phyloP scores from a whole-genome alignment of 1,140 invertebrate genomes.

The Drosophila sp. region DNA sequence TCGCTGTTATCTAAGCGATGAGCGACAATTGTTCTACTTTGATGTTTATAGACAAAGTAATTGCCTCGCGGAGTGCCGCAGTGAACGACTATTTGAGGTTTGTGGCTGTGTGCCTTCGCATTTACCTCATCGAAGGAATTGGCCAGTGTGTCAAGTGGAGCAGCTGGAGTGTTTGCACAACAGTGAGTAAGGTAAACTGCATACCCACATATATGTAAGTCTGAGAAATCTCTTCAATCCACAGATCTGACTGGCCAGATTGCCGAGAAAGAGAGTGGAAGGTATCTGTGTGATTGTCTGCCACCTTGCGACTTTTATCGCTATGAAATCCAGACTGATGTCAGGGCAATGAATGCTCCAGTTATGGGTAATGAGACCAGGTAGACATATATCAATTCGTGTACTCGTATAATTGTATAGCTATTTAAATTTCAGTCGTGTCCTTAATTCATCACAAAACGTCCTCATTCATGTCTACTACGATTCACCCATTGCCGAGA shows the following conservation, averaged over 20 bases:
- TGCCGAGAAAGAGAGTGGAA: conserved; percentile 21
- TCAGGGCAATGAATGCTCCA: conserved; percentile 19
- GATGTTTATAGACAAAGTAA: conserved; percentile 85
- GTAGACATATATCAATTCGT: conserved; percentile 23
- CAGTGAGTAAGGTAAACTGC: conserved; percentile 43
- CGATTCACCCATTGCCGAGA: conserved; percentile 84
- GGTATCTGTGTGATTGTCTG: conserved; percentile 57
- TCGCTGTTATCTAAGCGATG: conserved; percentile 85
- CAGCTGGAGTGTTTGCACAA: conserved; percentile 58
- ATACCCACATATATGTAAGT: neutral
- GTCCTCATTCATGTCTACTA: conserved; percentile 85
- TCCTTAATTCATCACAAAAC: conserved; percentile 31
- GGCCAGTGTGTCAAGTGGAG: conserved; percentile 46
- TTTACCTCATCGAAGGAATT: conserved; percentile 79
- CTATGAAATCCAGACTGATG: conserved; percentile 55
- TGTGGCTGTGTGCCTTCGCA: conserved; percentile 86
- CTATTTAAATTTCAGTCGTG: conserved; percentile 11
- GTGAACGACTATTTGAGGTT: conserved; percentile 74
- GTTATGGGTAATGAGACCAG: conserved; percentile 9
- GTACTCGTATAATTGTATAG: neutral
- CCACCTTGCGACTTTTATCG: conserved; percentile 60
- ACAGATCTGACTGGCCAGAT: conserved; percentile 41
- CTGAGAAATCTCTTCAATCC: conserved; percentile 14
- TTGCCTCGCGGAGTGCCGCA: conserved; percentile 85
- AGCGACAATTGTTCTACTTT: conserved; percentile 83